Base-by-base conservation (phyloP, 2,113 vertebrate genomes). In the Plectropomus leopardus region DNA sequence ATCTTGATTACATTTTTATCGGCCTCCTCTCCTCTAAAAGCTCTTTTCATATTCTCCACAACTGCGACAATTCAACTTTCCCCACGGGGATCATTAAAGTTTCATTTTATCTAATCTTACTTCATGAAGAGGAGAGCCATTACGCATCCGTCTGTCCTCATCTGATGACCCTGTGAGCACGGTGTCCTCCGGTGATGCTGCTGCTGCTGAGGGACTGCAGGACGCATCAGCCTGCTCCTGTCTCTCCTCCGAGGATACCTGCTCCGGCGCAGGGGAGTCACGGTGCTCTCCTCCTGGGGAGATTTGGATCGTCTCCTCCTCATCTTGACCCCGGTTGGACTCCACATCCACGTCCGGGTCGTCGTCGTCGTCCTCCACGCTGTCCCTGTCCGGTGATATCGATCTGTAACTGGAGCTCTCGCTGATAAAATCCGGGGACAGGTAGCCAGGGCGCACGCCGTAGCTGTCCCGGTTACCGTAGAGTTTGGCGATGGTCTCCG, bases 261-360 rank as follows among this genome's bases (percentile, higher is more conserved):
- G 11, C 60, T 94, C 92, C 83, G 90, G 84, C 21, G 79, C 88
- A 4, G 91, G 83, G 21, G 94, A 93, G 77, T 87, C 92, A 3
- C 44, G 89, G 4, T 67, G 80, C 13, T 88, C 77, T 14, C 61
- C 80, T 78, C 93, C 89, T 60, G 87, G 86, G 0, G 93, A 94
- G 59, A 95, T 90, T 63, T 57, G 92, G 53, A 92, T 80, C 13
- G 84, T 83, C 9, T 96, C 95, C 5, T 97, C 96, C 0, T 97
- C 96, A 14, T 97, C 97, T 0, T 95, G 96, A 59, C 95, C 96
- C 69, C 95, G 95, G 84, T 96, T 96, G 69, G 97, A 97, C 86
- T 98, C 98, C 80, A 99, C 98, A 24, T 99, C 97, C 86, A 98
- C 97, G 73, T 99, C 98, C 1, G 96, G 97, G 84, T 98, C 92